Base-by-base conservation (phyloP, 2,888 invertebrate species). In the Scaptomyza caliginosa region DNA sequence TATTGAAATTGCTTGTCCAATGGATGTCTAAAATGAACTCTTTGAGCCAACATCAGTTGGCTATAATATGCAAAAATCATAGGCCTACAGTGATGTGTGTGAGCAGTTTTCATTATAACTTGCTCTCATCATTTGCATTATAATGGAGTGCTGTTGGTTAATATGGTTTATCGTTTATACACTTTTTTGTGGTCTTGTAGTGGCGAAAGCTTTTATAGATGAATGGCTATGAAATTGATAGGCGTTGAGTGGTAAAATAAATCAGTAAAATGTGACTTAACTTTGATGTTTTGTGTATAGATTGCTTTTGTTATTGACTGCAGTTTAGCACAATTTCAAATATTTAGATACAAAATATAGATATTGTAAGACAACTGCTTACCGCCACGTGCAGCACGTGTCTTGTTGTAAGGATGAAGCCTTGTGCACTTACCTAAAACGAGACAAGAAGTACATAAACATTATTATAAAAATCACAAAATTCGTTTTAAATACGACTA, bases 381-480 rank as follows among this genome's bases (percentile, higher is more conserved):
- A 86, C 83, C 83, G 72, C 60, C 83, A 82, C 77, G 73, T 69
- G 69, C 38, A 57, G 64, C 63, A 85, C 72, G 78, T 84, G 82
- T 77, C 59, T 58, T 71, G 78, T 49, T 32, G 86, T 66, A 70
- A 75, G 76, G 74, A 73, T 74, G 74, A 68, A 70, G 67, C 77
- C 80, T 75, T 77, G 86, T 72, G 74, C 72, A 89, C 89, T 89
- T 88, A 89, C 89, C 89, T 89, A 69, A 51, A 89, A 88, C 36
- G 68, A 82, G 45, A 78, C 42, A 64, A 38, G 34, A 60, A 40
- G 63, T 36, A 16, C 10, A 40, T 5, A 32, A 19, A 16, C 51
- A 60, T 75, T 54, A 75, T 23, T 59, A 13, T 16, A n/a, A 58
- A 24, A 46, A 28, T 13, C 8, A 8, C 1, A 4, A 30, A 19